A percentile compares a stretch with the other conserved stretches of the same genome.
Evolutionary conservation across 2,113 vertebrate genomes (phyloP).

Genomic region (Clarias magur): DNA sequence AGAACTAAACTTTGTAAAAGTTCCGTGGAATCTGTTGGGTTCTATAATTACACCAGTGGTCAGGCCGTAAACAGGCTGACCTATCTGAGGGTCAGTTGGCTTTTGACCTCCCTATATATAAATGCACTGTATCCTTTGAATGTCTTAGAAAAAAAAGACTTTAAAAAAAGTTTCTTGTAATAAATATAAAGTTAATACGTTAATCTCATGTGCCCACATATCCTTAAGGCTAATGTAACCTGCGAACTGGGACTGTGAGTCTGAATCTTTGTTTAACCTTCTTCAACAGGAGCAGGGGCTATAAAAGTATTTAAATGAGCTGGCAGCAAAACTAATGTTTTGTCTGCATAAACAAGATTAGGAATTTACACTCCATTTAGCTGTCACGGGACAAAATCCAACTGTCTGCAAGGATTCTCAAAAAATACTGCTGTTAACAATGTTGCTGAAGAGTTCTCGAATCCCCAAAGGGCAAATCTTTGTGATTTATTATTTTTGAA

Average conservation of each 20-base stretch:
- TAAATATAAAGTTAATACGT: neutral
- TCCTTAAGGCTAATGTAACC: neutral
- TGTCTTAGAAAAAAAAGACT: too few species aligned
- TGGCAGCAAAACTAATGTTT: neutral
- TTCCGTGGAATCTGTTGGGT: neutral
- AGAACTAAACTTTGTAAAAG: neutral
- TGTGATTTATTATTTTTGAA: neutral
- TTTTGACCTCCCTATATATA: neutral
- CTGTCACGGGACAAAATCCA: conserved; percentile 16
- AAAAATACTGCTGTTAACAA: neutral
- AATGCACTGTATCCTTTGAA: neutral
- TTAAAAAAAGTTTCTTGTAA: neutral
- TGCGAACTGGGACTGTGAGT: neutral
- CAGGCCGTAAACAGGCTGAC: neutral
- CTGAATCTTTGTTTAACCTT: neutral
- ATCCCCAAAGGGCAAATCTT: neutral
- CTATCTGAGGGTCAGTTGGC: conserved; percentile 7
- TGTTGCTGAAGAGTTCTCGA: neutral
- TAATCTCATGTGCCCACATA: neutral
- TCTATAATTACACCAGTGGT: conserved; percentile 4
- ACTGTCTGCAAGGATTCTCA: neutral
- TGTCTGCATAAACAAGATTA: conserved; percentile 22
- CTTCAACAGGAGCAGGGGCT: neutral
- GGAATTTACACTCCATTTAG: neutral
- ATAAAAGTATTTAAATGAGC: conserved; percentile 20